phyloP scores from a whole-genome alignment of 2,888 invertebrate genomes.

The Amphimallon solstitiale region DNA sequence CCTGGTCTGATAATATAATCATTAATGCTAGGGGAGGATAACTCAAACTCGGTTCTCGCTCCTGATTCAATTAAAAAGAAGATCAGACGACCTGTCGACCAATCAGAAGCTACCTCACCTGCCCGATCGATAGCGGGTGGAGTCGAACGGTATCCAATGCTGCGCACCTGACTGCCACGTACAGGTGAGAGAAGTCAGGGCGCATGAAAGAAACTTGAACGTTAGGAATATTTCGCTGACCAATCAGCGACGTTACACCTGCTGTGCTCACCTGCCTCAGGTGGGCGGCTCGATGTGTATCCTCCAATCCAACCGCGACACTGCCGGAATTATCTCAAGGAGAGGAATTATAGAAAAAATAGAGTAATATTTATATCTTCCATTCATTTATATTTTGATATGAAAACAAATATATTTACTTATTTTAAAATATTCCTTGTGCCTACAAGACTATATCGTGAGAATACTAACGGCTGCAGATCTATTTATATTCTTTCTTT shows the following conservation, averaged over 20 bases:
- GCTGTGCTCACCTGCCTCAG: conserved; percentile 46
- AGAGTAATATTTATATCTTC: too few relatives aligned
- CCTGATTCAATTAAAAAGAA: conserved; percentile 51
- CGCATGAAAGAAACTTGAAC: conserved; percentile 52
- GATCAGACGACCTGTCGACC: conserved; percentile 50
- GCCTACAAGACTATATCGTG: too few relatives aligned
- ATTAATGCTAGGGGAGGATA: too few relatives aligned
- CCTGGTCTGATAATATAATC: too few relatives aligned
- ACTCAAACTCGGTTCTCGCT: conserved; percentile 26
- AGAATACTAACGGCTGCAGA: too few relatives aligned
- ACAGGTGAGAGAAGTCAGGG: conserved; percentile 55
- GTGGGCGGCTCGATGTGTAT: conserved; percentile 45
- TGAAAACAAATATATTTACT: too few relatives aligned
- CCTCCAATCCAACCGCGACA: conserved; percentile 44
- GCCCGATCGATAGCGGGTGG: conserved; percentile 60
- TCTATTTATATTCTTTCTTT: too few relatives aligned
- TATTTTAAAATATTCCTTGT: too few relatives aligned
- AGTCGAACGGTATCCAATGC: conserved; percentile 53
- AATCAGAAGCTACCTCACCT: conserved; percentile 59
- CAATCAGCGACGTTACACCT: conserved; percentile 43
- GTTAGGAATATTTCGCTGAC: conserved; percentile 39
- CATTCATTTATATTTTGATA: too few relatives aligned
- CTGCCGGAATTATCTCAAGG: background rate
- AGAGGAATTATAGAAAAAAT: too few relatives aligned
- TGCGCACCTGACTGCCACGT: conserved; percentile 57